Evolutionary conservation across 2,797 vertebrate genomes (phyloP).

Genomic region (Kryptopterus vitreolus): DNA sequence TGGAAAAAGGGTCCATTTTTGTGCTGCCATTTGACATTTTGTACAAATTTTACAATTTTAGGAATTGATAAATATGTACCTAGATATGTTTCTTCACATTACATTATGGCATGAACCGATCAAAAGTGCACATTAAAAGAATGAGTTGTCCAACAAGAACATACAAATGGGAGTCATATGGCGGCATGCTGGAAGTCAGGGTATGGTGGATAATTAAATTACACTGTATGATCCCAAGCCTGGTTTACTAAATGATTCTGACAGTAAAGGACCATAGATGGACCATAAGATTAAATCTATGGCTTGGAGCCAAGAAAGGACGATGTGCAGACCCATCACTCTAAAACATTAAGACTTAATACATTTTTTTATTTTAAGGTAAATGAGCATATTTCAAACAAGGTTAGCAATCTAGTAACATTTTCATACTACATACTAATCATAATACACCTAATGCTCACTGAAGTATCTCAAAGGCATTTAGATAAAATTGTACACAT

Average conservation of each 20-base stretch:
- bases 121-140: conserved; percentile 7
- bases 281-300: conserved; percentile 53
- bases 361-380: conserved; percentile 8
- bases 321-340: conserved; percentile 32
- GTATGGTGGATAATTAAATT: conserved; percentile 54
- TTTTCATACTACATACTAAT: background rate
- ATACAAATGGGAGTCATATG: conserved; percentile 29
- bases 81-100: background rate
- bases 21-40: too few species aligned
- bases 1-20: too few species aligned
- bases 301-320: conserved; percentile 31
- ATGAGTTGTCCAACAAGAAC: conserved; percentile 18
- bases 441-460: background rate
- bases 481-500: background rate
- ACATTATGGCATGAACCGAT: background rate
- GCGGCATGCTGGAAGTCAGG: conserved; percentile 43
- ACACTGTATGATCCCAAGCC: conserved; percentile 46
- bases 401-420: background rate
- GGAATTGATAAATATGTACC: background rate
- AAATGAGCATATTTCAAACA: background rate
- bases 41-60: too few species aligned
- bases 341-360: conserved; percentile 14
- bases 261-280: conserved; percentile 51
- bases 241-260: conserved; percentile 54
- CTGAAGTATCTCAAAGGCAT: background rate